These are phyloP conservation scores for Eucera pruinosa DNA, from an alignment of 2,888 invertebrate genomes.

Conservation along the genomic window DNA sequence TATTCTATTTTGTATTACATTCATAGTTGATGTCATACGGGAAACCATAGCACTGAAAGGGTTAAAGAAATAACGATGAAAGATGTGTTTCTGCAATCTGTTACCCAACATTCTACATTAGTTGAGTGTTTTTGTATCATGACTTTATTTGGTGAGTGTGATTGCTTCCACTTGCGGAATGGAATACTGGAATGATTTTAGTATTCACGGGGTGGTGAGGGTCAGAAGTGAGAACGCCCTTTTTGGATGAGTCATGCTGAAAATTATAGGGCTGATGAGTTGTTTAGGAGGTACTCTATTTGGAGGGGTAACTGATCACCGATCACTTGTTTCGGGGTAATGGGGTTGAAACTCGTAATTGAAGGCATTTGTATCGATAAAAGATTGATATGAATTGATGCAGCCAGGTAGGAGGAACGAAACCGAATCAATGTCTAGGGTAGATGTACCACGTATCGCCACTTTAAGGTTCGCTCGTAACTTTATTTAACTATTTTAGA, in stretches of 20 bases:
- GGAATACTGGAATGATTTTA: not conserved
- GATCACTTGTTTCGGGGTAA: conserved; percentile 14
- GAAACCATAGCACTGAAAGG: too few relatives aligned
- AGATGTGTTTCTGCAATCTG: too few relatives aligned
- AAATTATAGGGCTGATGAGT: conserved; percentile 15
- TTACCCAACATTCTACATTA: too few relatives aligned
- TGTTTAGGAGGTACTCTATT: conserved; percentile 1
- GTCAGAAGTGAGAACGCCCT: not conserved
- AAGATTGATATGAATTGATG: not conserved
- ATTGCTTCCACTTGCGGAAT: not conserved
- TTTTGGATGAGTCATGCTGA: conserved; percentile 10
- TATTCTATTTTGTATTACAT: too few relatives aligned
- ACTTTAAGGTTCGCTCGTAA: too few relatives aligned
- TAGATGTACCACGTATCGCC: too few relatives aligned
- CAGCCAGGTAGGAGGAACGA: too few relatives aligned
- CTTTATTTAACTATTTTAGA: too few relatives aligned
- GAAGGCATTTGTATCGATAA: not conserved
- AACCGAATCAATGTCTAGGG: too few relatives aligned
- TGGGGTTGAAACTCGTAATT: not conserved
- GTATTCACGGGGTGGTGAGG: not conserved
- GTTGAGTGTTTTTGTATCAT: not conserved
- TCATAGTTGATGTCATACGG: too few relatives aligned
- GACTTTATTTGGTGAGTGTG: not conserved
- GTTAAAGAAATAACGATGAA: too few relatives aligned
- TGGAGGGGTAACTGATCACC: not conserved